Evolutionary conservation across 1,140 invertebrate species (phyloP), one percentile per base, ranked within the genome.

Genomic region (Phortica variegata): DNA sequence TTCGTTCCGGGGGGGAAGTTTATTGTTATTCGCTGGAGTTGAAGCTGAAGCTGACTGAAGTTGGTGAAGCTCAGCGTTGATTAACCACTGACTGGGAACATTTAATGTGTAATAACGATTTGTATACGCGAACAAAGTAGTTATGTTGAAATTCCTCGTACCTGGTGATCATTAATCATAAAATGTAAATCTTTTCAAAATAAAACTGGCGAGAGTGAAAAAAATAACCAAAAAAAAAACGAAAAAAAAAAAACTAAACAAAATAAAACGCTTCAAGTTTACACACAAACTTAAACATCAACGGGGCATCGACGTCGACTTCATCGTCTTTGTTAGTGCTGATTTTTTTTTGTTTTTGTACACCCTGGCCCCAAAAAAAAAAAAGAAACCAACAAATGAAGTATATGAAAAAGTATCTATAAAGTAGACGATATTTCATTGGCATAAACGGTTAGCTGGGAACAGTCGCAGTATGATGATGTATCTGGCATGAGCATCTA

Each of bases 101-200:
- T 73, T 73, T 73, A 73, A 73, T 73, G 70, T 73, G 70, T 73
- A 73, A 73, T 73, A 73, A 73, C 70, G 70, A 73, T 73, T 73
- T 73, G 70, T 73, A 73, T 69, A 60, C 61, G 63, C 46, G 60
- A 60, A 68, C 63, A 68, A 69, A 68, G 63, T 68, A 68, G 65
- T 68, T 68, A 68, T 69, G 63, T 68, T 68, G 63, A 68, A 68
- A 68, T 68, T 69, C 63, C 65, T 60, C 57, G 51, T 37, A 47
- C 49, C 52, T 52, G 41, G 17, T 41, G 49, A 68, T 68, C 63
- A 68, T 68, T 69, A 68, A 68, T 68, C 63, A 68, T 69, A 32
- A 58, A 58, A 69, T 68, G 65, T 68, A 65, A 69, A 68, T 69
- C 65, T 68, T 68, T 68, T 48, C 45, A 47, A 52, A 47, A 36